Base-by-base conservation (phyloP, 1,140 invertebrate genomes). In the Pseudoatta argentina region DNA sequence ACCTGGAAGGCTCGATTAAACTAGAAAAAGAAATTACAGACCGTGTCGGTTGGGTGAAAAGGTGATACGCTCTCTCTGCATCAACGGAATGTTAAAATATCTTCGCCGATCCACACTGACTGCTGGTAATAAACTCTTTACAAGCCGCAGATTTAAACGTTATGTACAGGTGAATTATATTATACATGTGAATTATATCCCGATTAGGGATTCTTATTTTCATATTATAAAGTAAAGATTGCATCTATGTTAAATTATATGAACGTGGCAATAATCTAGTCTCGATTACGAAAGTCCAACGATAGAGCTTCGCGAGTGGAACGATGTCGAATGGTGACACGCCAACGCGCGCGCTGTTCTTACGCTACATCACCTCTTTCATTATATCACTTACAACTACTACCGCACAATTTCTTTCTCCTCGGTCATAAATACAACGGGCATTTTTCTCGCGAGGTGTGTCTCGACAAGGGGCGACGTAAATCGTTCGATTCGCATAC, bases 401-500 rank as follows among this genome's bases (percentile, higher is more conserved):
- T n/a, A 18, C 10, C 57, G 55, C 27, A 30, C 24, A 59, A 82
- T 75, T 73, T 83, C 8, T 83, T 73, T 18, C 27, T 21, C 55
- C 18, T 48, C 67, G 39, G 0, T 27, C 55, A 8, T 75, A 75
- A 83, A 75, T 61, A 83, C 53, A 16, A 71, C 53, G 79, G 10
- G 24, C 39, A 44, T 24, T 48, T 72, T 73, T 73, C 67, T 73
- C 79, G 24, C 51, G 3, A 72, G 14, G 51, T 39, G 18, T 39
- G 24, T 73, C 79, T 48, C 55, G 44, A 61, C 55, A 24, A 4
- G 30, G 39, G 30, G 5, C 64, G 78, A 59, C 34, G 67, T 61
- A 72, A 82, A 82, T 72, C 67, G 66, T 18, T 57, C 34, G 69
- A 48, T 63, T 57, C 39, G 61, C 63, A 53, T 69, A 86, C 69